These are phyloP conservation scores for Antitype chi DNA, from an alignment of 2,888 invertebrate species.

Conservation along the genomic window DNA sequence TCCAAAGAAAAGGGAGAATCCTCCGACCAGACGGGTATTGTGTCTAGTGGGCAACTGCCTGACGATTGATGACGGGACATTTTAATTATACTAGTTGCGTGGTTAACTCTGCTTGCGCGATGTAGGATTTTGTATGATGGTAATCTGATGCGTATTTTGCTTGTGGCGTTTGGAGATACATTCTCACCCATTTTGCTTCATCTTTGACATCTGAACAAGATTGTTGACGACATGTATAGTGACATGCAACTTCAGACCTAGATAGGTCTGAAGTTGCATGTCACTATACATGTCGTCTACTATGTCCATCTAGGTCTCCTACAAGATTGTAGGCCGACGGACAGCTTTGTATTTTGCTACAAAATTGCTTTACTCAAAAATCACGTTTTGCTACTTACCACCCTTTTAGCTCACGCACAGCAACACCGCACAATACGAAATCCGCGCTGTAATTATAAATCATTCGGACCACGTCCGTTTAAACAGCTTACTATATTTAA, in stretches of 20 bases:
- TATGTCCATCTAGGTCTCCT: neutral
- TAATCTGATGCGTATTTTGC: too few relatives aligned
- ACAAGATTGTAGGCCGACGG: neutral
- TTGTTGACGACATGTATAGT: too few relatives aligned
- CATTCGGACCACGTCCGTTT: constrained; percentile 73
- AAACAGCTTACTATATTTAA: constrained; percentile 78
- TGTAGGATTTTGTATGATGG: too few relatives aligned
- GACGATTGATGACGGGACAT: too few relatives aligned
- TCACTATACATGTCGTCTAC: neutral
- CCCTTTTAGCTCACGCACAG: neutral
- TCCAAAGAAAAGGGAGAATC: too few relatives aligned
- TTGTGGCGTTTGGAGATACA: too few relatives aligned
- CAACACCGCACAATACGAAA: constrained; percentile 57
- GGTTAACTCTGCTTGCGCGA: too few relatives aligned
- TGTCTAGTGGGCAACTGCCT: too few relatives aligned
- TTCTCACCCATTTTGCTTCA: neutral
- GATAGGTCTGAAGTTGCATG: neutral
- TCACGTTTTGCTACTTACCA: neutral
- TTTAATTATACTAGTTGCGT: too few relatives aligned
- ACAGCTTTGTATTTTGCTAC: neutral
- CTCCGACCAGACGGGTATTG: too few relatives aligned
- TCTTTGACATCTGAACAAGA: neutral
- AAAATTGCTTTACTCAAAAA: neutral
- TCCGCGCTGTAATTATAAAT: constrained; percentile 76
- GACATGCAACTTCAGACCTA: too few relatives aligned